phyloP scores from a whole-genome alignment of 2,888 invertebrate genomes.

The Megamerina dolium region DNA sequence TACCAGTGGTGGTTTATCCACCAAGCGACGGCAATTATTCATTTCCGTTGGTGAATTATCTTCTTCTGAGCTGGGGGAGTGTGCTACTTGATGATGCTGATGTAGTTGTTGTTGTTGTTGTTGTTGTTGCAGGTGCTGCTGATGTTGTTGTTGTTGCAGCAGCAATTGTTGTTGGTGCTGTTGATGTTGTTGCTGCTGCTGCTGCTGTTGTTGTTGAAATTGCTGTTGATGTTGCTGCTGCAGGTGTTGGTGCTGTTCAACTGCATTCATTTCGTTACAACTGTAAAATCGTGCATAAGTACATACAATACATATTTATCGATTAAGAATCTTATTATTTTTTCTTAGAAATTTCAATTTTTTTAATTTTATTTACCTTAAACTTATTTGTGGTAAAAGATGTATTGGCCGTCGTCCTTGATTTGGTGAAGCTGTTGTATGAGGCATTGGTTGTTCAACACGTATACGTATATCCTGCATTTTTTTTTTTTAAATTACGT shows the following conservation, averaged over 20 bases:
- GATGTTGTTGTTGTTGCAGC: too few relatives aligned
- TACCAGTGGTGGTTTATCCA: constrained; percentile 71
- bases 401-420: constrained; percentile 17
- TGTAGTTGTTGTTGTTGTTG: too few relatives aligned
- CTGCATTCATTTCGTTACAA: constrained; percentile 10
- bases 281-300: constrained; percentile 1
- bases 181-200: too few relatives aligned
- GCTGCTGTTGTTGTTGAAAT: too few relatives aligned
- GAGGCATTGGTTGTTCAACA: constrained; percentile 19
- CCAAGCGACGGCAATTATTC: constrained; percentile 75
- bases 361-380: constrained; percentile 10
- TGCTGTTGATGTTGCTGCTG: too few relatives aligned
- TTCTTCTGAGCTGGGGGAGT: constrained; percentile 66
- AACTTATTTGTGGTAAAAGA: constrained; percentile 17
- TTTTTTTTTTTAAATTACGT: not conserved
- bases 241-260: constrained; percentile 9
- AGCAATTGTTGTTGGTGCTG: too few relatives aligned
- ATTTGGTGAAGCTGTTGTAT: constrained; percentile 11
- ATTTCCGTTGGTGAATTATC: constrained; percentile 83
- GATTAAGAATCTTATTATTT: too few relatives aligned
- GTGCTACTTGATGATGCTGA: constrained; percentile 19
- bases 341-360: too few relatives aligned
- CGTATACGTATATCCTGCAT: constrained; percentile 27
- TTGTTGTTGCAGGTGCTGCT: too few relatives aligned
- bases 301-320: too few relatives aligned